Conservation (phyloP, 2,797 vertebrate species). For the Trematomus bernacchii region DNA sequence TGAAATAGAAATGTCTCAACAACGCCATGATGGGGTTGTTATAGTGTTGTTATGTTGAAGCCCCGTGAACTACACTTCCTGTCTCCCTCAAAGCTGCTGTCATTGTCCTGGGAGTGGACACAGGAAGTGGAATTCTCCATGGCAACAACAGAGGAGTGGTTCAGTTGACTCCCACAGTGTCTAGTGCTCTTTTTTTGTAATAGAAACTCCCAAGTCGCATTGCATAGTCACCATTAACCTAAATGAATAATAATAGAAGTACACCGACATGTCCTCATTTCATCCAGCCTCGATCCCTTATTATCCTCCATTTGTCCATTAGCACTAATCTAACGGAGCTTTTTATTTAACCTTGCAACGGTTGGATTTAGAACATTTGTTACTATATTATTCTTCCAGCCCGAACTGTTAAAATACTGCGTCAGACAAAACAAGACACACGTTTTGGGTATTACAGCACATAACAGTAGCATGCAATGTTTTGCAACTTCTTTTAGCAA, state of each 20-base stretch:
- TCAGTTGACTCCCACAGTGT: constrained; percentile 65
- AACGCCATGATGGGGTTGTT: constrained; percentile 51
- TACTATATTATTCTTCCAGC: not conserved
- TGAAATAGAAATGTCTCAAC: constrained; percentile 26
- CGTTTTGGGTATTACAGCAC: constrained; percentile 2
- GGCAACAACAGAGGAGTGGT: constrained; percentile 74
- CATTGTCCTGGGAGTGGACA: constrained; percentile 83
- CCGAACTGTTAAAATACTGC: constrained; percentile 11
- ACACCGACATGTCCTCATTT: not conserved
- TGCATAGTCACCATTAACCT: not conserved
- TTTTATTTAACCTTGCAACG: constrained; percentile 29
- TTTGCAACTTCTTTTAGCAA: not conserved
- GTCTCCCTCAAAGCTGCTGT: constrained; percentile 75
- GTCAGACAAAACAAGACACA: not conserved
- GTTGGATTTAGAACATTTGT: constrained; percentile 5
- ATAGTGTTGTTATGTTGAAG: constrained; percentile 66
- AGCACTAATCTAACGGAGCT: constrained; percentile 38
- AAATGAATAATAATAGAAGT: not conserved
- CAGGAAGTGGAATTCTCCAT: constrained; percentile 79
- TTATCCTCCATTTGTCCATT: constrained; percentile 26
- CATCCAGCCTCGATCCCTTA: constrained; percentile 8
- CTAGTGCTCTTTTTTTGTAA: constrained; percentile 47
- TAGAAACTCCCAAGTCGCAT: not conserved
- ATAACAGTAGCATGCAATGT: constrained; percentile 17
- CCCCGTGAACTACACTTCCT: constrained; percentile 74